A percentile compares a stretch with the other conserved stretches of the same genome.
These are phyloP conservation scores for Andrena praecox DNA, from an alignment of 2,888 invertebrate genomes.

Conservation along the genomic window DNA sequence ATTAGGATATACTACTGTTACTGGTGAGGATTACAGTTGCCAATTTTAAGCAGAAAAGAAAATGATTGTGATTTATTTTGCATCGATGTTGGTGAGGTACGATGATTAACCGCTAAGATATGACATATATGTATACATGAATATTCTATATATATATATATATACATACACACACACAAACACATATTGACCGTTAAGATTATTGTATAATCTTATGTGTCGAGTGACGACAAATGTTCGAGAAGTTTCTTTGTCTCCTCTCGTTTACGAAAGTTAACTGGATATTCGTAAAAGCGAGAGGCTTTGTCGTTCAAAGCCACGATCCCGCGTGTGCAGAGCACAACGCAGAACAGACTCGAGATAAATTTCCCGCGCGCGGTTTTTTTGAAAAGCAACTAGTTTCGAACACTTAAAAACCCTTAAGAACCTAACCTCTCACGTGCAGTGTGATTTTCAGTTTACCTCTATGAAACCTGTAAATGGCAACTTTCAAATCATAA, in stretches of 20 bases:
- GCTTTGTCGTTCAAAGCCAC: constrained; percentile 1
- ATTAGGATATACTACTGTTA: constrained; percentile 65
- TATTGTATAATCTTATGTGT: constrained; percentile 74
- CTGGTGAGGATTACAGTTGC: constrained; percentile 71
- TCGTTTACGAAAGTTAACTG: constrained; percentile 36
- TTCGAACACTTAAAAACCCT: no score
- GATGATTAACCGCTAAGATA: constrained; percentile 65
- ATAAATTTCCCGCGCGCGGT: neutral
- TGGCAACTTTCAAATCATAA: no score
- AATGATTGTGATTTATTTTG: constrained; percentile 82
- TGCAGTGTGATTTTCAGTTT: no score
- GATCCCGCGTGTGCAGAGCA: neutral
- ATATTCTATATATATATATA: constrained; percentile 60
- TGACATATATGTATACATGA: constrained; percentile 60
- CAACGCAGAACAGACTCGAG: neutral
- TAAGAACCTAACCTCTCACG: no score
- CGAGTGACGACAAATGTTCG: constrained; percentile 49
- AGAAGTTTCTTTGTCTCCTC: constrained; percentile 39
- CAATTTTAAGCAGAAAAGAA: constrained; percentile 71
- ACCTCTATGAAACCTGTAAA: no score
- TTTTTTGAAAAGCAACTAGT: neutral
- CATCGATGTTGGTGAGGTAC: constrained; percentile 77
- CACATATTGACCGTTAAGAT: constrained; percentile 75
- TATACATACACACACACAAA: constrained; percentile 60
- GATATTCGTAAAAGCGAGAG: constrained; percentile 7